Percentiles rank a stretch among this genome's conserved stretches.
phyloP scores from a whole-genome alignment of 2,888 invertebrate genomes.

The Parnassius apollo region DNA sequence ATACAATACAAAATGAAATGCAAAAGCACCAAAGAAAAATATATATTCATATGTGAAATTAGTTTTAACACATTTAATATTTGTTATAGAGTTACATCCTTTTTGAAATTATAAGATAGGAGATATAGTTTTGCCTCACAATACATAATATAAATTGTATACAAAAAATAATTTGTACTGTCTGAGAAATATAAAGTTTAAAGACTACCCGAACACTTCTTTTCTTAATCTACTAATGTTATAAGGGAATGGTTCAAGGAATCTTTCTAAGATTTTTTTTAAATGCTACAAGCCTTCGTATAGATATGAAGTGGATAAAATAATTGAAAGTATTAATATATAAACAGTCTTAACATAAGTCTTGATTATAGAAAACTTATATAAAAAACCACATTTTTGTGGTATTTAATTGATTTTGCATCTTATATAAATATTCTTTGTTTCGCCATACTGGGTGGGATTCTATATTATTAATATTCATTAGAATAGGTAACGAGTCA shows the following conservation, averaged over 20 bases:
- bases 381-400: conserved; percentile 6
- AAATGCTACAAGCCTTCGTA: conserved; percentile 10
- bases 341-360: conserved; percentile 1
- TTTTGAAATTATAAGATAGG: background rate
- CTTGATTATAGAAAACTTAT: background rate
- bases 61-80: background rate
- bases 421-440: conserved; percentile 25
- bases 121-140: background rate
- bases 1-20: conserved; percentile 35
- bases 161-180: background rate
- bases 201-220: conserved; percentile 8
- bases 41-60: background rate
- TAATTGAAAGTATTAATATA: background rate
- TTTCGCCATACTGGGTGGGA: conserved; percentile 26
- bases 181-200: background rate
- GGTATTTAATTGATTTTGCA: background rate
- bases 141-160: background rate
- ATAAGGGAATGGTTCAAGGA: conserved; percentile 6
- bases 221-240: background rate
- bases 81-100: background rate
- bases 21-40: conserved; percentile 41
- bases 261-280: background rate
- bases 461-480: background rate
- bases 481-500: background rate
- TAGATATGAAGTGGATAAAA: background rate